A percentile compares a stretch with the other conserved stretches of the same genome.
Conservation (phyloP, 2,888 invertebrate genomes). For the Omphaloscelis lunosa region DNA sequence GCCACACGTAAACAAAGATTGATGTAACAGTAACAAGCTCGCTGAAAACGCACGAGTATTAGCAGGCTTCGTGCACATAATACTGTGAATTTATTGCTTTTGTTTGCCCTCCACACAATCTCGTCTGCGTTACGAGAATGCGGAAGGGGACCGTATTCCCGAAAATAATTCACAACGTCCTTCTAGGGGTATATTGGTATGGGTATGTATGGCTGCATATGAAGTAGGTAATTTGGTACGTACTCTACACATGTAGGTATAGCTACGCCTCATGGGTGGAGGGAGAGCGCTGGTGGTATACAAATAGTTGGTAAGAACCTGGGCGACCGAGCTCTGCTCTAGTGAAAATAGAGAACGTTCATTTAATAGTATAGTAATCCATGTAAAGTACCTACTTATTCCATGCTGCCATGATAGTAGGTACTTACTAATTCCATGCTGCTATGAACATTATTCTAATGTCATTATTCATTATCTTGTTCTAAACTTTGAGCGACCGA, state of each 20-base stretch:
- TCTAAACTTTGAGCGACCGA: too few relatives aligned
- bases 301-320: background rate
- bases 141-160: slow-evolving; percentile 6
- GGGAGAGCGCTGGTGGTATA: background rate
- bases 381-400: too few relatives aligned
- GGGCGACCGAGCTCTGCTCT: too few relatives aligned
- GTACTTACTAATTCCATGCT: too few relatives aligned
- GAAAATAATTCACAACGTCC: slow-evolving; percentile 32
- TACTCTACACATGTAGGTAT: background rate
- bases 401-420: too few relatives aligned
- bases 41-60: slow-evolving; percentile 35
- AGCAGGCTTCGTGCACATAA: slow-evolving; percentile 24
- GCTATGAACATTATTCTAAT: too few relatives aligned
- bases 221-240: background rate
- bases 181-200: too few relatives aligned
- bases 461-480: too few relatives aligned
- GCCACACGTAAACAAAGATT: slow-evolving; percentile 50
- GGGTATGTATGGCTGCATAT: background rate
- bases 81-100: slow-evolving; percentile 33
- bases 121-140: slow-evolving; percentile 5
- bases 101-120: slow-evolving; percentile 9
- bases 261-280: background rate
- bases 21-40: slow-evolving; percentile 39
- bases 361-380: too few relatives aligned
- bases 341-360: too few relatives aligned